Evolutionary conservation across 92 coral and sea anemone species (phyloP).

Genomic region (Pocillopora grandis): DNA sequence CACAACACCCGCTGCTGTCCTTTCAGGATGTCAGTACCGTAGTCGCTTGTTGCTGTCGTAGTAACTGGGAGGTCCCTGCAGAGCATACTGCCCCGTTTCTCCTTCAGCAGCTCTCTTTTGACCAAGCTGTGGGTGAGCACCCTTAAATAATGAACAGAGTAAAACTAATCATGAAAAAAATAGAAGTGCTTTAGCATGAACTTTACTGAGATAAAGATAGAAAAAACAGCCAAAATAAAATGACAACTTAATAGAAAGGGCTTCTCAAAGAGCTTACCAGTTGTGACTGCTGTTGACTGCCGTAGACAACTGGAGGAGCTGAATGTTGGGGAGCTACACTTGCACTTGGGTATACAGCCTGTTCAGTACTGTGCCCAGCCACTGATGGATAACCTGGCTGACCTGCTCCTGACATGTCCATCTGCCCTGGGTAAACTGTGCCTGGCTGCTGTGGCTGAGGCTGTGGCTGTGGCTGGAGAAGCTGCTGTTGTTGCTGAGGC

Average conservation of each 20-base stretch:
- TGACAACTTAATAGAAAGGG: not conserved
- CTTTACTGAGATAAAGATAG: no score
- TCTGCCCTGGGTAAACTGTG: not conserved
- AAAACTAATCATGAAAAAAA: no score
- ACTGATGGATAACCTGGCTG: constrained; percentile 38
- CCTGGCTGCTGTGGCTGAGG: constrained; percentile 37
- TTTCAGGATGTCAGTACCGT: constrained; percentile 34
- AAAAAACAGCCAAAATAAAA: not conserved
- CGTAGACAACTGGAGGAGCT: constrained; percentile 74
- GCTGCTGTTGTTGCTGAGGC: constrained; percentile 29
- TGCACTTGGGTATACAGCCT: constrained; percentile 40
- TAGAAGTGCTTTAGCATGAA: no score
- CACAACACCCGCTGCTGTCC: not conserved
- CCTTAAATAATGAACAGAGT: constrained; percentile 24
- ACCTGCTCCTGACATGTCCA: constrained; percentile 13
- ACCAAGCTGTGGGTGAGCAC: constrained; percentile 42
- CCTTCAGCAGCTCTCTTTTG: constrained; percentile 65
- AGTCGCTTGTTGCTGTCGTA: constrained; percentile 69
- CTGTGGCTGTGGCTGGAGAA: constrained; percentile 17
- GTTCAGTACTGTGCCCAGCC: constrained; percentile 31
- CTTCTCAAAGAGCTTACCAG: constrained; percentile 12
- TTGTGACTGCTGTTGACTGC: constrained; percentile 34
- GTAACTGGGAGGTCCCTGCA: constrained; percentile 48
- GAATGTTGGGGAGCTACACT: constrained; percentile 70
- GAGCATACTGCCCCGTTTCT: constrained; percentile 37